Base-by-base conservation (phyloP, 2,797 vertebrate species). In the Coccyzus lansbergi region DNA sequence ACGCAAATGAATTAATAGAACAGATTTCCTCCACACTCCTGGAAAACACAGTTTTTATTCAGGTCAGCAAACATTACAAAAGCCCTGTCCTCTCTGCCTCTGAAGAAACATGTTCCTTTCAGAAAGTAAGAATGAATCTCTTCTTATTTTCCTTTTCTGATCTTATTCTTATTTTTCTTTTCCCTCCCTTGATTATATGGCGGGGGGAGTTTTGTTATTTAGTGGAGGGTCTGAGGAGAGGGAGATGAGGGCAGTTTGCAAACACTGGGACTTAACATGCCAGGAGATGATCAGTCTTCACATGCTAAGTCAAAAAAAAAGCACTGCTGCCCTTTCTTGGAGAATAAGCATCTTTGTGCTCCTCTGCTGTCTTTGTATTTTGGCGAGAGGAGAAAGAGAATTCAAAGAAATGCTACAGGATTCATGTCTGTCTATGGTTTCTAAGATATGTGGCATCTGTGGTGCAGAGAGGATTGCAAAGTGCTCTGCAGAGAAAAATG, bases 1-100 rank as follows among this genome's bases (percentile, higher is more conserved):
- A 95, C 91, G 64, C 59, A 94, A 85, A 89, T 71, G 64, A 94
- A 89, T 94, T 83, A 91, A 86, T 90, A 55, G 74, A 81, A 88
- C 28, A 52, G 56, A 83, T 90, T 94, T 89, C 68, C 79, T 88
- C 90, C 88, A 85, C 62, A 84, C 34, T 92, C 91, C 44, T 83
- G 40, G 71, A 94, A 95, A 95, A 95, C 76, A 31, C 24, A 20
- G 0, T 16, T 42, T 44, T 67, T 83, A 74, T 95, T 90, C 70
- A 90, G 79, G 77, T 88, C 88, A 93, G 84, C 58, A 93, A 76
- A 88, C 34, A 13, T 83, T 80, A 90, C 60, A 62, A 92, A 94
- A 95, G n/a, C 77, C 18, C 72, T 84, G 77, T 63, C 44, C 82
- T 88, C 15, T 60, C 29, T 84, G 33, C 16, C 49, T 89, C 77